A percentile compares a stretch with the other conserved stretches of the same genome.
phyloP scores from a whole-genome alignment of 1,140 invertebrate species.

The Drosophila sturtevanti region DNA sequence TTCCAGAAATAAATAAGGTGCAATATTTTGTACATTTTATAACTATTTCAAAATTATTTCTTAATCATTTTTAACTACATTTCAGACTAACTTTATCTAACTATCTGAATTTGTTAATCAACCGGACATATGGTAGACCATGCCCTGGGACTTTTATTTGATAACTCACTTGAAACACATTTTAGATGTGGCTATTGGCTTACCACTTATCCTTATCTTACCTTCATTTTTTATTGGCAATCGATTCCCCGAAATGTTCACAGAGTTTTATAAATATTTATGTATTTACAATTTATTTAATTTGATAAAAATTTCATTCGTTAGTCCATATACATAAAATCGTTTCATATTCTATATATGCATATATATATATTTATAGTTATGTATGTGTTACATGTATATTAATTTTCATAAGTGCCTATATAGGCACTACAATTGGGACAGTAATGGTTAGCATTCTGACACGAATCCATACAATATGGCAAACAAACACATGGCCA shows the following conservation, averaged over 20 bases:
- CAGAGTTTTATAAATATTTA: slow-evolving; percentile 29
- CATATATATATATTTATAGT: not conserved
- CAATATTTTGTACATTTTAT: no score
- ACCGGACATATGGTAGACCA: no score
- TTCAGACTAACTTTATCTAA: no score
- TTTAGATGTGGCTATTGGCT: slow-evolving; percentile 3
- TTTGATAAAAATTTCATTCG: slow-evolving; percentile 7
- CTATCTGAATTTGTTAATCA: no score
- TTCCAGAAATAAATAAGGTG: no score
- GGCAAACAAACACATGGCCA: slow-evolving; percentile 85
- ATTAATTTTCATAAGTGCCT: slow-evolving; percentile 84
- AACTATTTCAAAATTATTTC: no score
- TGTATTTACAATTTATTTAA: slow-evolving; percentile 22
- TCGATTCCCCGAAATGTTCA: not conserved
- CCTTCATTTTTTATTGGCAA: slow-evolving; percentile 6
- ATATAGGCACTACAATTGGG: slow-evolving; percentile 87
- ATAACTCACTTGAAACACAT: no score
- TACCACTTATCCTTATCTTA: slow-evolving; percentile 14
- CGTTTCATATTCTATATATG: not conserved
- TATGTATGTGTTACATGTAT: not conserved
- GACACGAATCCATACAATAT: slow-evolving; percentile 87
- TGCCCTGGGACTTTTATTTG: no score
- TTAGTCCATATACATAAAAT: not conserved
- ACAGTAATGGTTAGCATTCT: slow-evolving; percentile 87
- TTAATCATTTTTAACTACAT: not conserved